Evolutionary conservation across 2,113 vertebrate genomes (phyloP), one percentile per base, ranked within the genome.

Genomic region (Sceloporus undulatus): DNA sequence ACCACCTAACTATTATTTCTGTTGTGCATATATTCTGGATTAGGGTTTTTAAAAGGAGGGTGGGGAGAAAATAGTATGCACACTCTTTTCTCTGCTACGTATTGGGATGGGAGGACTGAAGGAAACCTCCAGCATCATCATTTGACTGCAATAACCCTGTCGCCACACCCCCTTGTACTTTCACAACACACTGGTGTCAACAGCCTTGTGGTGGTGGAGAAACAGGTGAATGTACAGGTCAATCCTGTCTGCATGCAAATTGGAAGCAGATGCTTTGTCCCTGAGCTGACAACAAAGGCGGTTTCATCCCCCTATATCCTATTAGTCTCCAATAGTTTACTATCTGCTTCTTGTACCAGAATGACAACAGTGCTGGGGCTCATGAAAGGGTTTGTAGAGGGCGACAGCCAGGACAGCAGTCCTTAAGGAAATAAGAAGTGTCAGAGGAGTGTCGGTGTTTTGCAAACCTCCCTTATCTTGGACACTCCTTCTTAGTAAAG

Each of bases 321-420:
- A 77, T 96, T 91, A 91, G 70, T 78, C 85, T 85, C 62, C 77
- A 89, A 90, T 87, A 93, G 91, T 93, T 96, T 88, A 94, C 86
- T 96, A 93, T 96, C 95, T 95, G 92, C 93, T 93, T 93, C 90
- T 94, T 87, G 85, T 84, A 95, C 91, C 82, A 91, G 92, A 95
- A 92, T 89, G 88, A 92, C 90, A 96, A 73, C 82, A 88, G 74
- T 38, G 59, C 76, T 90, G 92, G 95, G 96, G 94, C 88, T 94
- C 95, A 94, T 94, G 91, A 66, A 91, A 93, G 96, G 94, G 75
- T 91, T 91, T 94, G 90, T 84, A 93, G 92, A 93, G 90, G 0
- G 85, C 84, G 85, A 70, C 87, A 88, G 77, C 87, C 84, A 65
- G 89, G 82, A 92, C 86, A 87, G 21, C 10, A 7, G 40, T 85